Evolutionary conservation across 2,797 vertebrate species (phyloP).

Genomic region (Amblyraja radiata): DNA sequence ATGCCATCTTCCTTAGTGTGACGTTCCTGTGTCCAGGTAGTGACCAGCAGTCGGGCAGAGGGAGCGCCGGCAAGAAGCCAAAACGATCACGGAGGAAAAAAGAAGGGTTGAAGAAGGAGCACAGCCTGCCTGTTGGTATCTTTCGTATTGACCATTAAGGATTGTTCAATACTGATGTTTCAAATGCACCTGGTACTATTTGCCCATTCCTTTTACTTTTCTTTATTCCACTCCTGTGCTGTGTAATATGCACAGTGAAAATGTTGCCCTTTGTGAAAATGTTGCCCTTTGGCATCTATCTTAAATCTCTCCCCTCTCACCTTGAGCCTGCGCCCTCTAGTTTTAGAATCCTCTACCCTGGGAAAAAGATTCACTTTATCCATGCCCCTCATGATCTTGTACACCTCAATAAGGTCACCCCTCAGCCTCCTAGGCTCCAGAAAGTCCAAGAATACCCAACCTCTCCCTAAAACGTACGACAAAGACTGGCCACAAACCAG

Average conservation of each 20-base stretch:
- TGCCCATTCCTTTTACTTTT: not conserved
- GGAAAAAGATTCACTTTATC: no score
- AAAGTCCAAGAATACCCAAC: no score
- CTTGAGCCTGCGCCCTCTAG: no score
- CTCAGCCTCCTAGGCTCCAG: no score
- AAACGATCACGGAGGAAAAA: constrained; percentile 50
- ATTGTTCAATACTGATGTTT: not conserved
- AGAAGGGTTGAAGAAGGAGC: constrained; percentile 44
- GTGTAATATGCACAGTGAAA: not conserved
- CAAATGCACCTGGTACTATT: no score
- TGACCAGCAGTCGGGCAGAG: constrained; percentile 46
- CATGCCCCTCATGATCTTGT: no score
- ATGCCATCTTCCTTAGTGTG: not conserved
- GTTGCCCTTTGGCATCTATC: no score
- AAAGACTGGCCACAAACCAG: not conserved
- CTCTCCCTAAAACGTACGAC: no score
- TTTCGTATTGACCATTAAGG: not conserved
- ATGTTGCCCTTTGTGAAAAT: no score
- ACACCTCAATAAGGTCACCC: no score
- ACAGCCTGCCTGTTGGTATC: constrained; percentile 52
- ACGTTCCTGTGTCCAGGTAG: constrained; percentile 45
- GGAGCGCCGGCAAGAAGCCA: constrained; percentile 44
- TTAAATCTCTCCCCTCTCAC: no score
- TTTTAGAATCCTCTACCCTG: no score
- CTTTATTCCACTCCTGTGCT: not conserved